A percentile compares a stretch with the other conserved stretches of the same genome.
phyloP scores from a whole-genome alignment of 2,797 vertebrate species.

The Dryobates pubescens region DNA sequence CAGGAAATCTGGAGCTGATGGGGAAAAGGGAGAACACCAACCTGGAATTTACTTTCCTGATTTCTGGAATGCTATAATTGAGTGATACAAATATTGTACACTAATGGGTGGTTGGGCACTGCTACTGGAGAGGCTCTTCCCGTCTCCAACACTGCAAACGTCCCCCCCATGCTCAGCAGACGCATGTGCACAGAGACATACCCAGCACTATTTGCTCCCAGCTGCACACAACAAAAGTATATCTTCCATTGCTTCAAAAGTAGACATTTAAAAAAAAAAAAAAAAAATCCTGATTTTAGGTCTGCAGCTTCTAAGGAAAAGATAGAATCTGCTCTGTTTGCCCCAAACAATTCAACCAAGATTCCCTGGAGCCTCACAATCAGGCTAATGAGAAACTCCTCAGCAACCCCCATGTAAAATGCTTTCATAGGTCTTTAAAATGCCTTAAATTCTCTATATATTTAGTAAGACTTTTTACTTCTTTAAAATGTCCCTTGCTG shows the following conservation, averaged over 20 bases:
- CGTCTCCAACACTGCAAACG: not conserved
- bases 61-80: not conserved
- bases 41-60: not conserved
- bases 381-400: conserved; percentile 75
- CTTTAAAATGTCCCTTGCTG: conserved; percentile 72
- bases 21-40: not conserved
- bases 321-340: conserved; percentile 61
- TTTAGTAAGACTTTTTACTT: conserved; percentile 72
- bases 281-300: conserved; percentile 46
- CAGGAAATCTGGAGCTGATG: not conserved
- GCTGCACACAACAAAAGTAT: not conserved
- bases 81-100: not conserved
- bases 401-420: conserved; percentile 71
- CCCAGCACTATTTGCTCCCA: not conserved
- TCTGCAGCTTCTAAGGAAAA: conserved; percentile 54
- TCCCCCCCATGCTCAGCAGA: not conserved
- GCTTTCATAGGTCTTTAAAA: conserved; percentile 79
- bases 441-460: conserved; percentile 77
- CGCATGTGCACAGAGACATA: accelerated
- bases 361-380: conserved; percentile 66
- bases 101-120: not conserved
- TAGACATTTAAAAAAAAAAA: not conserved
- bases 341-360: conserved; percentile 70
- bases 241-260: not conserved
- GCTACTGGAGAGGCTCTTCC: not conserved